These are phyloP conservation scores for Oncopodura yosiiana DNA, from an alignment of 1,140 invertebrate genomes.

Conservation along the genomic window DNA sequence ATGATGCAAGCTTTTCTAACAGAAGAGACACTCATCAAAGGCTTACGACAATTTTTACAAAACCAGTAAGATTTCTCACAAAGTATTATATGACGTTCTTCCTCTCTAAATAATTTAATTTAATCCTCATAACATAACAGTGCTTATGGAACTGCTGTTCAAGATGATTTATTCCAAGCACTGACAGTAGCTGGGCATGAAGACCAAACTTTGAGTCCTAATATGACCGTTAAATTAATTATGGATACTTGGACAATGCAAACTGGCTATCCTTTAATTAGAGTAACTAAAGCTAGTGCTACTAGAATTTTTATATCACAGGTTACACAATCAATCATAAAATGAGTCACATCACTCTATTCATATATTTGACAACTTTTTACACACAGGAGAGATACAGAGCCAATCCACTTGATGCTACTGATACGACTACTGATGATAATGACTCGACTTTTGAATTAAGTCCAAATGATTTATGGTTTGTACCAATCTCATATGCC, in stretches of 20 bases:
- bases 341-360: neutral
- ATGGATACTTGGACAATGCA: conserved; percentile 89
- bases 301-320: conserved; percentile 49
- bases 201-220: conserved; percentile 48
- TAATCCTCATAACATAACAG: conserved; percentile 52
- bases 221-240: conserved; percentile 57
- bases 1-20: conserved; percentile 67
- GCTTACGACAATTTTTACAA: conserved; percentile 48
- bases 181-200: conserved; percentile 48
- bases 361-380: conserved; percentile 40
- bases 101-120: conserved; percentile 78
- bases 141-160: conserved; percentile 55
- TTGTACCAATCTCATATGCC: conserved; percentile 50
- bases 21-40: conserved; percentile 49
- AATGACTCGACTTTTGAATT: conserved; percentile 49
- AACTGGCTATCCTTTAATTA: conserved; percentile 73
- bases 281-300: conserved; percentile 54
- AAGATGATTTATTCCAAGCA: conserved; percentile 59
- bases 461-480: conserved; percentile 41
- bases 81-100: too few relatives aligned
- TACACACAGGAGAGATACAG: conserved; percentile 4
- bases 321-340: conserved; percentile 40
- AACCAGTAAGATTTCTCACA: conserved; percentile 25
- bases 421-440: conserved; percentile 65
- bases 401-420: neutral